A percentile compares a stretch with the other conserved stretches of the same genome.
phyloP scores from a whole-genome alignment of 2,888 invertebrate species.

The Thyatira batis region DNA sequence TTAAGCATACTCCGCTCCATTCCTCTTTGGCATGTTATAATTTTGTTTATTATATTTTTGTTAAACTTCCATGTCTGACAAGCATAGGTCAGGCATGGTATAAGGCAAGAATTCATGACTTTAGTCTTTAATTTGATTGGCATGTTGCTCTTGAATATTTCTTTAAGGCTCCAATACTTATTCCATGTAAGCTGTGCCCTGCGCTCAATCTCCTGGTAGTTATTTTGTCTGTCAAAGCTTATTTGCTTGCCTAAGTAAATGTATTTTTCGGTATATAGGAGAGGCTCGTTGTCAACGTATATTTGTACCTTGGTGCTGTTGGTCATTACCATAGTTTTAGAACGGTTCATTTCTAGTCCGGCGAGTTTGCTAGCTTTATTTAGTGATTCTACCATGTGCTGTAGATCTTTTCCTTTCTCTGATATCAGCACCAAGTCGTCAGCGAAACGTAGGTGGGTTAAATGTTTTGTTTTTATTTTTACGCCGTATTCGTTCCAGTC shows the following conservation, averaged over 20 bases:
- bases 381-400: constrained; percentile 12
- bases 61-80: no score
- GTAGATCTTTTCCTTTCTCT: background rate
- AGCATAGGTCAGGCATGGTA: no score
- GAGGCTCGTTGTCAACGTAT: background rate
- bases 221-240: constrained; percentile 1
- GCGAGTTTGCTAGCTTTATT: constrained; percentile 11
- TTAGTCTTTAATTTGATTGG: no score
- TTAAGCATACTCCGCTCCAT: no score
- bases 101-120: no score
- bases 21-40: no score
- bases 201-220: constrained; percentile 5
- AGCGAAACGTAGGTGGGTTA: background rate
- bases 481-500: background rate
- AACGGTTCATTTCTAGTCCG: constrained; percentile 14
- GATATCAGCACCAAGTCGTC: background rate
- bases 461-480: background rate
- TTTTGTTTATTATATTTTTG: no score
- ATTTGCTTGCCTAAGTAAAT: constrained; percentile 11
- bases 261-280: constrained; percentile 8
- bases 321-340: constrained; percentile 18
- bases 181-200: constrained; percentile 2
- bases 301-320: constrained; percentile 10
- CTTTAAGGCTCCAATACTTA: background rate
- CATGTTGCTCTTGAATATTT: background rate